Percentiles rank a stretch among this genome's conserved stretches.
phyloP scores from a whole-genome alignment of 2,888 invertebrate genomes.

The Drosophila borealis region DNA sequence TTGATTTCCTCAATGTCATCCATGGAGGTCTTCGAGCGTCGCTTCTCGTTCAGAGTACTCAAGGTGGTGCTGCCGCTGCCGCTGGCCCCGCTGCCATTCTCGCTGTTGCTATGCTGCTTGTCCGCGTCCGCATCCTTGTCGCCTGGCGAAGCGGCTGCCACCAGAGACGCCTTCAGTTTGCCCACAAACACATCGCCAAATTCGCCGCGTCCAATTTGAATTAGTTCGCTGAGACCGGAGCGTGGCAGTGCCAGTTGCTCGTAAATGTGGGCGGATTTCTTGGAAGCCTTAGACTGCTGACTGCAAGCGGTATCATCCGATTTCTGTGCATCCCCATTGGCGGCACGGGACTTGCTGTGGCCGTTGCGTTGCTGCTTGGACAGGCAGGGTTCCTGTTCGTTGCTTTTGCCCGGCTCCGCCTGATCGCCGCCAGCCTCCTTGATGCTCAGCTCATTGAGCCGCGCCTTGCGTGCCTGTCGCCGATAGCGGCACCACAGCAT shows the following conservation, averaged over 20 bases:
- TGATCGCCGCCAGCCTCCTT: slow-evolving; percentile 86
- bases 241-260: slow-evolving; percentile 92
- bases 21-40: slow-evolving; percentile 84
- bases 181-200: slow-evolving; percentile 96
- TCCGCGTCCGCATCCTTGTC: slow-evolving; percentile 80
- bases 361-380: slow-evolving; percentile 82
- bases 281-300: slow-evolving; percentile 87
- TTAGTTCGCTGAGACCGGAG: slow-evolving; percentile 89
- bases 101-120: slow-evolving; percentile 78
- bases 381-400: slow-evolving; percentile 84
- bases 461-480: slow-evolving; percentile 86
- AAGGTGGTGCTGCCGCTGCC: slow-evolving; percentile 68
- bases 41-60: slow-evolving; percentile 81
- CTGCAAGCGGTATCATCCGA: slow-evolving; percentile 89
- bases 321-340: slow-evolving; percentile 86
- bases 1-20: slow-evolving; percentile 85
- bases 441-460: slow-evolving; percentile 86
- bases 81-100: slow-evolving; percentile 71
- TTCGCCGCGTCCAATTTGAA: slow-evolving; percentile 92
- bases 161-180: slow-evolving; percentile 85
- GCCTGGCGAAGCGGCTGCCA: slow-evolving; percentile 20
- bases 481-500: slow-evolving; percentile 96
- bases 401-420: slow-evolving; percentile 64
- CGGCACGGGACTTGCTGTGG: slow-evolving; percentile 82
- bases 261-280: slow-evolving; percentile 87